Percentiles rank a stretch among this genome's conserved stretches.
Conservation (phyloP, 2,797 vertebrate species). For the Chaunax sp. region DNA sequence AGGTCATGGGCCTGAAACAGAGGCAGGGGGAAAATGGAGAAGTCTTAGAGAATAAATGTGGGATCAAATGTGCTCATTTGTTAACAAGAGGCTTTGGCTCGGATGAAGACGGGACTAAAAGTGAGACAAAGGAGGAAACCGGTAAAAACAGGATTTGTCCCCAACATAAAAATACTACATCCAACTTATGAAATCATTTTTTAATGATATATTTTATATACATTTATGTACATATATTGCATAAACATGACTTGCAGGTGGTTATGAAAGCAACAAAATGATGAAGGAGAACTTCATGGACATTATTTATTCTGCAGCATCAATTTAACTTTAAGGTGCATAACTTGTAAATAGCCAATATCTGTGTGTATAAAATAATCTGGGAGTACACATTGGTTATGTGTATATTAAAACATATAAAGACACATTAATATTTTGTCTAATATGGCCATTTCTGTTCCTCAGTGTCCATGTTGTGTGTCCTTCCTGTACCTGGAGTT, state of each 20-base stretch:
- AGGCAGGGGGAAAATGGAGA: constrained; percentile 52
- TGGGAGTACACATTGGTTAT: neutral
- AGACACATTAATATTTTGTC: neutral
- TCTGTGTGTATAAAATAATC: neutral
- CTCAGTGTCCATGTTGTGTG: neutral
- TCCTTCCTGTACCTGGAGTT: constrained; percentile 88
- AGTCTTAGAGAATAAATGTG: constrained; percentile 46
- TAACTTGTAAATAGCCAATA: constrained; percentile 9
- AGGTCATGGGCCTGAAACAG: constrained; percentile 32
- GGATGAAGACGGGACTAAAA: constrained; percentile 56
- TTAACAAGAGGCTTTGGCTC: constrained; percentile 61
- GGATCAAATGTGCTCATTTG: constrained; percentile 58
- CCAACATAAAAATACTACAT: constrained; percentile 14
- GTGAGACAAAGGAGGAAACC: constrained; percentile 43
- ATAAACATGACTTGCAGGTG: constrained; percentile 34
- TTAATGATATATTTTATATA: too few species aligned
- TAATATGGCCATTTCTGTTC: too few species aligned
- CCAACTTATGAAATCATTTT: neutral
- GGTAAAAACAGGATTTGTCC: constrained; percentile 45
- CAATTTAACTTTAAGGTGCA: constrained; percentile 22
- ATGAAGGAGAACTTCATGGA: constrained; percentile 32
- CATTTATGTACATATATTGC: too few species aligned
- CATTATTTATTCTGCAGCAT: constrained; percentile 11
- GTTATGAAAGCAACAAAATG: constrained; percentile 42
- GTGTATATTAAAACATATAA: neutral